Conservation (phyloP, 2,113 vertebrate species). For the Climacteris rufus region DNA sequence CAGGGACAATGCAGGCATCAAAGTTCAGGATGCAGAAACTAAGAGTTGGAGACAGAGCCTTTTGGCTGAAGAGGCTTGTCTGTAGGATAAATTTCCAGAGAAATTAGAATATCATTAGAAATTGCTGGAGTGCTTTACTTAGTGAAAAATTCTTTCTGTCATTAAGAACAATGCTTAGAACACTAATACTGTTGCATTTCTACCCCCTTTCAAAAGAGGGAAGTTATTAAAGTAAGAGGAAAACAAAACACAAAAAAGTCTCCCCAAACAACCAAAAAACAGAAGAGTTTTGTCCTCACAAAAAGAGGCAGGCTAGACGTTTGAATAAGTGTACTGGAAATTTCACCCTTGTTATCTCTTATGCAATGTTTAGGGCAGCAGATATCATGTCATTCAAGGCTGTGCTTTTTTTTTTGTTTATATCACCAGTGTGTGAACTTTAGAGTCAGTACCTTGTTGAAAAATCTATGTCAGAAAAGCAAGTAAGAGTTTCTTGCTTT, state of each 20-base stretch:
- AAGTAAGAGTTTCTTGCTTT: neutral
- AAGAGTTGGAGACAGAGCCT: neutral
- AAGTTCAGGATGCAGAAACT: constrained; percentile 49
- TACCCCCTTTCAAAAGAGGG: neutral
- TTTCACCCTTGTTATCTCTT: neutral
- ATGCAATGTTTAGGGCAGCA: neutral
- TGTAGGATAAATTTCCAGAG: neutral
- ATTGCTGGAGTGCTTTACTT: neutral
- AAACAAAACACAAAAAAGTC: neutral
- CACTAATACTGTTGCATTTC: neutral
- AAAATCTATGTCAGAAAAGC: neutral
- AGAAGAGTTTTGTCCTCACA: neutral
- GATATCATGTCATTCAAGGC: neutral
- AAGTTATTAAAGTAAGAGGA: neutral
- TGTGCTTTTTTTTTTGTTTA: neutral
- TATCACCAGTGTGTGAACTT: neutral
- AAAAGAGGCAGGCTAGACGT: neutral
- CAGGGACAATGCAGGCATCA: constrained; percentile 1
- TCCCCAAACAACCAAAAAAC: neutral
- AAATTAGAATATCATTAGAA: neutral
- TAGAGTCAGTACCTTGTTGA: neutral
- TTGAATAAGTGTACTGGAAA: neutral
- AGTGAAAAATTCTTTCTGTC: neutral
- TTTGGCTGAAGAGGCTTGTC: neutral
- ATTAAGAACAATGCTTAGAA: neutral